Base-by-base conservation (phyloP, 2,888 invertebrate genomes). In the Coelopa pilipes region DNA sequence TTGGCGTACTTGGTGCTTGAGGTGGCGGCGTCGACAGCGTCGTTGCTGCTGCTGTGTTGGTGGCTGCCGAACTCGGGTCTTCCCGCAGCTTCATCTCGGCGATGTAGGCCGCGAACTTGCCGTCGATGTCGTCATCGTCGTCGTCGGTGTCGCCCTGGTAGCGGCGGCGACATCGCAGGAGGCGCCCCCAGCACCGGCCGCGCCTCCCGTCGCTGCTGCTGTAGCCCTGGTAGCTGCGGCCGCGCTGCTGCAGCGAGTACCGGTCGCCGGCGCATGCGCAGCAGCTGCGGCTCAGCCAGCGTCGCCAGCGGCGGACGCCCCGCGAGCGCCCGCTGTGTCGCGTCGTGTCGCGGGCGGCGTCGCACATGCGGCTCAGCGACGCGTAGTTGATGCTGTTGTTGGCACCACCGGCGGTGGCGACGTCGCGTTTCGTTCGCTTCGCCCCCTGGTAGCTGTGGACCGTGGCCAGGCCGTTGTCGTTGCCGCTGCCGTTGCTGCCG, bases 51-150 rank as follows among this genome's bases (percentile, higher is more conserved):
- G 46, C 70, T 1, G 49, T n/a, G 55, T 49, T 47, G 47, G 47
- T 74, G 0, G n/a, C 49, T 17, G 74, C 34, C 0, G 63, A 55
- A 9, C 63, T 49, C 13, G 50, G 60, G 7, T 77, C 78, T 70
- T 85, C 82, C 67, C 81, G 81, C 57, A 82, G 80, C 66, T 82
- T 79, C 80, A 87, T 80, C 77, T 87, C 85, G 72, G 79, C 72
- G 49, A 84, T 82, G 73, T 84, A 86, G 75, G 86, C 82, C 3
- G 84, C 83, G 74, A 87, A 84, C 79, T 84, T 85, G 77, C 82
- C 83, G 78, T 87, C 86, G 59, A 87, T 85, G 73, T 86, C 86
- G 71, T 86, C 85, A 74, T 84, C 84, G 50, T 85, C 84, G 69
- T 84, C 81, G 68, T 84, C 81, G 70, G 79, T 78, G 34, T 82